Evolutionary conservation across 1,140 invertebrate genomes (phyloP).

Genomic region (Dermatophagoides farinae): DNA sequence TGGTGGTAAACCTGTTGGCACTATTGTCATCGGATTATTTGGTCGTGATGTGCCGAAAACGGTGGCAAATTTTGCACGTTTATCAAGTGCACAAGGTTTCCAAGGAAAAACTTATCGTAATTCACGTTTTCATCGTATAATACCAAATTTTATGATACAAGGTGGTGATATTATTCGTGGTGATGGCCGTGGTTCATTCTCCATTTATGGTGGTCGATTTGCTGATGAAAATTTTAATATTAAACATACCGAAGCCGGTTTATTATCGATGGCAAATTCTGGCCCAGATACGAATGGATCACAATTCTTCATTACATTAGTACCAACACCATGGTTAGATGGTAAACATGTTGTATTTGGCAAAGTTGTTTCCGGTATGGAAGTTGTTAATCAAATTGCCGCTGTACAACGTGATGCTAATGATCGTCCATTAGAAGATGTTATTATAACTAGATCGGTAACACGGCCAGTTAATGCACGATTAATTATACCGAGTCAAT

Average conservation of each 20-base stretch:
- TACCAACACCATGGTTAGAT: slow-evolving; percentile 71
- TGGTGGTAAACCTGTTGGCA: slow-evolving; percentile 50
- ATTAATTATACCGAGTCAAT: slow-evolving; percentile 2
- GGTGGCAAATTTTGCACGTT: slow-evolving; percentile 65
- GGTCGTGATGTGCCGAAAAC: slow-evolving; percentile 79
- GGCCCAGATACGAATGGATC: slow-evolving; percentile 54
- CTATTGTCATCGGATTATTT: slow-evolving; percentile 80
- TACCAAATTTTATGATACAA: slow-evolving; percentile 98
- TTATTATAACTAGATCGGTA: neutral
- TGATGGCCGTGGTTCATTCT: slow-evolving; percentile 65
- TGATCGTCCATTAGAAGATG: slow-evolving; percentile 2
- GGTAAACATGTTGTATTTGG: slow-evolving; percentile 42
- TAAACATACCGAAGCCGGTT: slow-evolving; percentile 26
- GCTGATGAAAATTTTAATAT: slow-evolving; percentile 37
- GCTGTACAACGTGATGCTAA: neutral
- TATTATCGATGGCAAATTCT: slow-evolving; percentile 44
- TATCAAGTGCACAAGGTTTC: slow-evolving; percentile 31
- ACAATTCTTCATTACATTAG: slow-evolving; percentile 45
- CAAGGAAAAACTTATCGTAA: slow-evolving; percentile 17
- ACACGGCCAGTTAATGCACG: slow-evolving; percentile 7
- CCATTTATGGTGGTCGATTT: slow-evolving; percentile 29
- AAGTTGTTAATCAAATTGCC: slow-evolving; percentile 33
- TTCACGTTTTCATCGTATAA: slow-evolving; percentile 48
- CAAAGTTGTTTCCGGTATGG: slow-evolving; percentile 59
- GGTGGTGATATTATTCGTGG: slow-evolving; percentile 60